A percentile compares a stretch with the other conserved stretches of the same genome.
These are phyloP conservation scores for Hyppa rectilinea DNA, from an alignment of 2,888 invertebrate species.

Conservation along the genomic window DNA sequence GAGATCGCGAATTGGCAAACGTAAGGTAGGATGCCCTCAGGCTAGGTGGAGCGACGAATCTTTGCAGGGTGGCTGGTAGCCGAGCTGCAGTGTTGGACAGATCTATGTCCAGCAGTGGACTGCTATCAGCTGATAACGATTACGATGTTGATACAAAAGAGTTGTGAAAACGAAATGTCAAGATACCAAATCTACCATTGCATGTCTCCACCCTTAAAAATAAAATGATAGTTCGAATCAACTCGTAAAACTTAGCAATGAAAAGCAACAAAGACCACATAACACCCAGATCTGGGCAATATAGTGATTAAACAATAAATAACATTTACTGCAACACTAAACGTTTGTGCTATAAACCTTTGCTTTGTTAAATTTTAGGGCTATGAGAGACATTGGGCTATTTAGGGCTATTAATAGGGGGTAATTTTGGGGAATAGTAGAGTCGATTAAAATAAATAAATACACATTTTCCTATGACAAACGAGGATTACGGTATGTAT, in stretches of 20 bases:
- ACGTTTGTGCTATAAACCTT: slow-evolving; percentile 54
- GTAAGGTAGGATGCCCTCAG: no score
- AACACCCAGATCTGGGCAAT: slow-evolving; percentile 64
- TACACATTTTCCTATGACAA: background rate
- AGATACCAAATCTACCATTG: background rate
- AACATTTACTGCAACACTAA: slow-evolving; percentile 71
- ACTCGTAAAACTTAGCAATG: slow-evolving; percentile 63
- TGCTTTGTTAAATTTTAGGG: slow-evolving; percentile 39
- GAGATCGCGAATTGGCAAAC: no score
- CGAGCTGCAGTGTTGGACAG: no score
- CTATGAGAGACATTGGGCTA: slow-evolving; percentile 16
- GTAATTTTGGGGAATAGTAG: background rate
- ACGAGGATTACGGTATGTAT: no score
- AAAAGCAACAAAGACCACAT: slow-evolving; percentile 70
- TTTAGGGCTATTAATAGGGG: background rate
- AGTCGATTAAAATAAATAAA: background rate
- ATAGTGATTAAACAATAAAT: slow-evolving; percentile 77
- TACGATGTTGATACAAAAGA: no score
- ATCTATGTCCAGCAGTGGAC: no score
- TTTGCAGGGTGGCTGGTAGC: no score
- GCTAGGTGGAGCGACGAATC: no score
- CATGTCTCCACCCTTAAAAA: slow-evolving; percentile 43
- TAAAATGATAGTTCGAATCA: slow-evolving; percentile 32
- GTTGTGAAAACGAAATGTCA: slow-evolving; percentile 13
- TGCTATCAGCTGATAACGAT: no score